A percentile compares a stretch with the other conserved stretches of the same genome.
These are phyloP conservation scores for Parasteatoda tepidariorum DNA, from an alignment of 1,140 invertebrate species.

Conservation along the genomic window DNA sequence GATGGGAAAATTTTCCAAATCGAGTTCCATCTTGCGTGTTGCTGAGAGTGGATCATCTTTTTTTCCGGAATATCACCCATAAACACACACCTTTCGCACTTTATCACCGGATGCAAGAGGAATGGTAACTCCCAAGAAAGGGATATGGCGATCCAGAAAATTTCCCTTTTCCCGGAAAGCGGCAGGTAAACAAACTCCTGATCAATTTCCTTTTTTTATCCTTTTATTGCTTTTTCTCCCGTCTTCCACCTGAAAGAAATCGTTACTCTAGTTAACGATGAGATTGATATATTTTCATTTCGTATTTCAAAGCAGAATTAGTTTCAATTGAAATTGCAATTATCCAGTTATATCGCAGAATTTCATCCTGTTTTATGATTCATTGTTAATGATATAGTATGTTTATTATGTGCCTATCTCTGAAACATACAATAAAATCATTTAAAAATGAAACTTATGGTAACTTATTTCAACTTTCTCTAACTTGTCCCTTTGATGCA, in stretches of 20 bases:
- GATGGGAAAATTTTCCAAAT: conserved; percentile 14
- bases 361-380: too few relatives aligned
- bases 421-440: too few relatives aligned
- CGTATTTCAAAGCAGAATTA: too few relatives aligned
- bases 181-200: conserved; percentile 15
- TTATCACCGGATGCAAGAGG: background rate
- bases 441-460: too few relatives aligned
- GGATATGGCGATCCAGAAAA: conserved; percentile 47
- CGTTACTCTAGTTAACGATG: background rate
- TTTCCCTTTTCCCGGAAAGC: conserved; percentile 45
- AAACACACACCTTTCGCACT: background rate
- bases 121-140: conserved; percentile 59
- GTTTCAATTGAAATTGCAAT: too few relatives aligned
- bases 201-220: background rate
- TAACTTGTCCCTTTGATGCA: too few relatives aligned
- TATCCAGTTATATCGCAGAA: too few relatives aligned
- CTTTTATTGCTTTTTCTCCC: background rate
- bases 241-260: background rate
- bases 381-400: too few relatives aligned
- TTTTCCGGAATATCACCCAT: background rate
- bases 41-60: background rate
- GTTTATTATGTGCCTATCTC: too few relatives aligned
- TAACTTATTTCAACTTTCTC: too few relatives aligned
- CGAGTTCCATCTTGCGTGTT: conserved; percentile 34
- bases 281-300: too few relatives aligned